Conservation (phyloP, 2,888 invertebrate species). For the Malthinus seriepunctatus region DNA sequence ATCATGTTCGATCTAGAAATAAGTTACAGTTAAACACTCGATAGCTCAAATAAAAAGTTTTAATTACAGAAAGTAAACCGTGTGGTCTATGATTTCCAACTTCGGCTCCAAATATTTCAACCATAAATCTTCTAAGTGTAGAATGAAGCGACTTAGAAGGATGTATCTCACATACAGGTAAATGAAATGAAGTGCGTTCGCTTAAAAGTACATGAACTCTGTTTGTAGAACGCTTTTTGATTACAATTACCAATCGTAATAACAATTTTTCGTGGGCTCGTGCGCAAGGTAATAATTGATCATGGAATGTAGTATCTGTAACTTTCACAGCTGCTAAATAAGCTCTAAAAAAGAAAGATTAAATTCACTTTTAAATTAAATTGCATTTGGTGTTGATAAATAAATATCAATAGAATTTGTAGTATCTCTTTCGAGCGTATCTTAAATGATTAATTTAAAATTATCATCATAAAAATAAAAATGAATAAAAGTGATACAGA, state of each 20-base stretch:
- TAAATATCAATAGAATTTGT: background rate
- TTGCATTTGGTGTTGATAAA: background rate
- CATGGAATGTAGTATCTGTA: conserved; percentile 65
- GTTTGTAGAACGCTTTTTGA: conserved; percentile 81
- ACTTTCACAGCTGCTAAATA: conserved; percentile 21
- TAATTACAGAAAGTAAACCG: conserved; percentile 68
- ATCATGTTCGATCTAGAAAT: conserved; percentile 65
- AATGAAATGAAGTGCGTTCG: conserved; percentile 80
- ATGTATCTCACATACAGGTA: conserved; percentile 87
- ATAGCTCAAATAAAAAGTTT: background rate
- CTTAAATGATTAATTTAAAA: background rate
- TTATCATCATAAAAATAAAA: no score
- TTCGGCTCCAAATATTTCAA: conserved; percentile 87
- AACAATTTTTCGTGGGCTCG: conserved; percentile 73
- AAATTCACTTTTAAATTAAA: no score
- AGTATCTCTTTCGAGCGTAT: background rate
- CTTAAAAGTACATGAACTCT: conserved; percentile 83
- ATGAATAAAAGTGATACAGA: no score
- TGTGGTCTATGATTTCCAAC: conserved; percentile 83
- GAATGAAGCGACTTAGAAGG: conserved; percentile 85
- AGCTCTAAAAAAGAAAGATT: conserved; percentile 21
- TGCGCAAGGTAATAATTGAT: conserved; percentile 69
- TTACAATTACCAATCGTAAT: conserved; percentile 77
- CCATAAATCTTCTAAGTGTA: conserved; percentile 86
- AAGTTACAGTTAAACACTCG: background rate